Conservation (phyloP, 2,113 vertebrate genomes). For the Orientallactaga bullata region DNA sequence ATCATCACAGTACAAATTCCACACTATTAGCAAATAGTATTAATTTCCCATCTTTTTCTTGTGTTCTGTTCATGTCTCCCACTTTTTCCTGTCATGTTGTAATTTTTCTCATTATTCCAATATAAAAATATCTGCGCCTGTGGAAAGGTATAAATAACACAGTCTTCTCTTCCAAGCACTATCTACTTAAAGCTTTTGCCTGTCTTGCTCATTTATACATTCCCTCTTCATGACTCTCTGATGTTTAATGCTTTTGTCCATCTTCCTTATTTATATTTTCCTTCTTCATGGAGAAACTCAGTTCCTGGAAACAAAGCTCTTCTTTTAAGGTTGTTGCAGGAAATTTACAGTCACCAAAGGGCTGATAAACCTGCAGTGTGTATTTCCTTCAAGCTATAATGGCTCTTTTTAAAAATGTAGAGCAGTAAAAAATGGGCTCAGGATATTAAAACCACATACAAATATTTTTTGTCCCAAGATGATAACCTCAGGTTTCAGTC, state of each 20-base stretch:
- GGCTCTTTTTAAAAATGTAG: slow-evolving; percentile 63
- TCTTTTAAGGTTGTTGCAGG: slow-evolving; percentile 50
- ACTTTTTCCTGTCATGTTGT: not conserved
- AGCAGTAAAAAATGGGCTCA: slow-evolving; percentile 62
- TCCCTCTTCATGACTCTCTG: not conserved
- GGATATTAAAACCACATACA: slow-evolving; percentile 73
- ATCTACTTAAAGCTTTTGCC: not conserved
- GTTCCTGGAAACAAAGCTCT: slow-evolving; percentile 59
- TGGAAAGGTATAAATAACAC: not conserved
- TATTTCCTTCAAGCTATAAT: not conserved
- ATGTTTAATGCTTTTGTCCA: not conserved
- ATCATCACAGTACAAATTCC: not conserved
- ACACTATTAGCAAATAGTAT: not conserved
- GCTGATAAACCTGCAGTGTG: slow-evolving; percentile 25
- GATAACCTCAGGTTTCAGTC: slow-evolving; percentile 65
- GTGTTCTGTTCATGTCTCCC: not conserved
- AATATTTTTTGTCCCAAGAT: slow-evolving; percentile 59
- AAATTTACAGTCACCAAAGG: slow-evolving; percentile 43
- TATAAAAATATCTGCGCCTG: not conserved
- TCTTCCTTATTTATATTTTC: slow-evolving; percentile 44
- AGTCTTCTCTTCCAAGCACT: not conserved
- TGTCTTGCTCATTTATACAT: slow-evolving; percentile 43
- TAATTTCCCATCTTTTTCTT: not conserved
- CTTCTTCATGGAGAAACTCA: slow-evolving; percentile 14
- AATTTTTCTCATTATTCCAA: not conserved